Base-by-base conservation (phyloP, 2,797 vertebrate genomes). In the Melanogrammus aeglefinus region DNA sequence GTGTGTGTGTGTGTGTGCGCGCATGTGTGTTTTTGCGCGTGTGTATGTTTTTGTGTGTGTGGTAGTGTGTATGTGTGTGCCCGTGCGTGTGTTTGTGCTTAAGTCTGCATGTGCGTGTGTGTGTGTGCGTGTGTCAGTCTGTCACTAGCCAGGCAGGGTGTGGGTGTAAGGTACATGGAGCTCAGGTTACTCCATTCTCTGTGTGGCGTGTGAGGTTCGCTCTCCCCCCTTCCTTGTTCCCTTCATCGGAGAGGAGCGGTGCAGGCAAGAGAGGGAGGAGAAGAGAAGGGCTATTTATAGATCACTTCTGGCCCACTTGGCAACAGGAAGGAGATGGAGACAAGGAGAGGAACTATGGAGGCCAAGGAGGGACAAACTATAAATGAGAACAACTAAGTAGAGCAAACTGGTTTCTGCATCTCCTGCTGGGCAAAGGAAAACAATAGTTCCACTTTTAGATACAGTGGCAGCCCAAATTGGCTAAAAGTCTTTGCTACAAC, bases 271-370 rank as follows among this genome's bases (percentile, higher is more conserved):
- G 72, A 39, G 72, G 31, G 87, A 93, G 83, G 84, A 81, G 63
- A 86, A 87, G 93, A 78, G 81, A 88, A 80, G 77, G 84, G 72
- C 84, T 96, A 95, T 95, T 95, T 95, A 95, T 95, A 94, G 90
- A 85, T 86, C 90, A 86, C 92, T 94, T 94, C 92, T 95, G 93
- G 92, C 93, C 93, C 92, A 94, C 92, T 95, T 95, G 93, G 93
- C 94, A 94, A 92, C 93, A 94, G 93, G 92, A 94, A 93, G 90
- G 90, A 93, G 92, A 91, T 86, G 88, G 87, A 92, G 92, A 91
- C 91, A 91, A 93, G 90, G 84, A 91, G 90, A 92, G 90, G 91
- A 93, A 94, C 90, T 91, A 90, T 86, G 86, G 89, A 93, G 91
- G 91, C 90, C 87, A 88, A 91, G 88, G 90, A 91, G 83, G 88